Evolutionary conservation across 2,888 invertebrate genomes (phyloP).

Genomic region (Cosmopolites sordidus): DNA sequence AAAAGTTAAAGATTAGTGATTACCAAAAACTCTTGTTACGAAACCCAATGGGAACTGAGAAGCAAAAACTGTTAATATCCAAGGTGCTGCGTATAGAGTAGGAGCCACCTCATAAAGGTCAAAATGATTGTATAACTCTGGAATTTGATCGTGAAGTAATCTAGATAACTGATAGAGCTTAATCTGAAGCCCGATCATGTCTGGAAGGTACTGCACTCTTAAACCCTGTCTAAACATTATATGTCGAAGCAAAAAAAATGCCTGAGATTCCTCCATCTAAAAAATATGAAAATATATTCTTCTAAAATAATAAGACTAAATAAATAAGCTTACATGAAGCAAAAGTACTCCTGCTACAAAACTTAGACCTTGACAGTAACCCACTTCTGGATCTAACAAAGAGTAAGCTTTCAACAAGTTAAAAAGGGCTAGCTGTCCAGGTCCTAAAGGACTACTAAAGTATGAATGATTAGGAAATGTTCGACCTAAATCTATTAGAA

Average conservation of each 20-base stretch:
- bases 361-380: constrained; percentile 94
- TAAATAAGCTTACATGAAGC: constrained; percentile 71
- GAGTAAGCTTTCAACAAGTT: constrained; percentile 96
- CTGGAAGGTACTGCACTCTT: constrained; percentile 85
- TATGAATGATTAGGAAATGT: constrained; percentile 94
- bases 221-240: constrained; percentile 88
- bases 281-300: background rate
- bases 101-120: constrained; percentile 87
- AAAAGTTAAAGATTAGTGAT: constrained; percentile 24
- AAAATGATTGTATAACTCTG: constrained; percentile 82
- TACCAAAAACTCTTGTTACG: constrained; percentile 89
- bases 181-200: constrained; percentile 90
- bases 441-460: constrained; percentile 85
- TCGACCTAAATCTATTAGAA: constrained; percentile 85
- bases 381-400: constrained; percentile 87
- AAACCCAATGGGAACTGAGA: constrained; percentile 96
- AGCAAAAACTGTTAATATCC: constrained; percentile 93
- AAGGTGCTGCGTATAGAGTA: constrained; percentile 93
- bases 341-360: constrained; percentile 92
- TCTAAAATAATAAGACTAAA: background rate
- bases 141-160: constrained; percentile 80
- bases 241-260: constrained; percentile 82
- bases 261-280: constrained; percentile 88
- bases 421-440: constrained; percentile 89
- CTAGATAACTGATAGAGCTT: constrained; percentile 88